Percentiles rank a stretch among this genome's conserved stretches.
Conservation (phyloP, 2,113 vertebrate species). For the Ceuthmochares aereus region DNA sequence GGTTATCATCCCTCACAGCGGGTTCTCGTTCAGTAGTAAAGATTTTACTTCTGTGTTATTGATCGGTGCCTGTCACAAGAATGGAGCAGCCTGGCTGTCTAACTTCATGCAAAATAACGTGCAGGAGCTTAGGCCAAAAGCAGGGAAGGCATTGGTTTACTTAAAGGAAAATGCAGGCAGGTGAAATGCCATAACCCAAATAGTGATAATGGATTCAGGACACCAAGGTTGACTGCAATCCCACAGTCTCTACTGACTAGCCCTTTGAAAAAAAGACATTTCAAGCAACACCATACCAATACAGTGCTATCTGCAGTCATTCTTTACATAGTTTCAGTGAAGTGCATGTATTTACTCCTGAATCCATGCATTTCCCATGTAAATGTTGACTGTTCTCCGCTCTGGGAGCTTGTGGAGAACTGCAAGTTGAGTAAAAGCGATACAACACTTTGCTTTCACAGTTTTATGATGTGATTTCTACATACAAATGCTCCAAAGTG, state of each 20-base stretch:
- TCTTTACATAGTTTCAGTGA: neutral
- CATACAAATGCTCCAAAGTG: accelerated
- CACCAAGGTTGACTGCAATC: neutral
- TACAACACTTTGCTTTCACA: accelerated
- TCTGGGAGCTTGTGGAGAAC: neutral
- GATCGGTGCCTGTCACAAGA: neutral
- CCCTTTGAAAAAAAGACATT: neutral
- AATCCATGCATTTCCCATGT: neutral
- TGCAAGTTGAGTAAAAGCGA: neutral
- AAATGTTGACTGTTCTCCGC: neutral
- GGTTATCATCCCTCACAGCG: neutral
- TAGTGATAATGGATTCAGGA: neutral
- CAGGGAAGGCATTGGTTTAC: neutral
- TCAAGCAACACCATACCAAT: neutral
- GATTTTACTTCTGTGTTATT: conserved; percentile 2
- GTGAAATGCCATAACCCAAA: neutral
- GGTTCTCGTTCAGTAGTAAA: neutral
- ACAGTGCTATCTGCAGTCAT: neutral
- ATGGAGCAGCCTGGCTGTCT: neutral
- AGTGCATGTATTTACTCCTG: neutral
- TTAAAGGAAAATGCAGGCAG: neutral
- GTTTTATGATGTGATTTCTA: accelerated
- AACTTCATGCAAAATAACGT: neutral
- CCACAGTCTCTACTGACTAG: neutral
- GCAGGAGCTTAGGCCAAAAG: neutral